These are phyloP conservation scores for Trichonephila inaurata DNA, from an alignment of 1,140 invertebrate species.

Conservation along the genomic window DNA sequence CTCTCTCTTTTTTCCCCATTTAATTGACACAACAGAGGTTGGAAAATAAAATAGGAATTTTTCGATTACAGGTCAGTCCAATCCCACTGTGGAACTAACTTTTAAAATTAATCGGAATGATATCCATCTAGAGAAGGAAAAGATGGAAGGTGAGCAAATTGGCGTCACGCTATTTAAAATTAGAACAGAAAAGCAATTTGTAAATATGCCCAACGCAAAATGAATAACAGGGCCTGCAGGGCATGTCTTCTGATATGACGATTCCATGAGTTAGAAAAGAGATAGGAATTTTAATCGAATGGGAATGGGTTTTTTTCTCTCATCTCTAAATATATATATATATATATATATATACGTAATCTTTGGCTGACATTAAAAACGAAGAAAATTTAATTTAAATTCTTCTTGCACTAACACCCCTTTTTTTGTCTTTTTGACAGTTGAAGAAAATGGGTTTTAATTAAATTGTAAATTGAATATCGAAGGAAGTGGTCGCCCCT, in stretches of 20 bases:
- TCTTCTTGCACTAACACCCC: conserved; percentile 23
- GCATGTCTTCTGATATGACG: conserved; percentile 14
- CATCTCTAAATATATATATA: background rate
- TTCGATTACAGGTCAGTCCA: conserved; percentile 34
- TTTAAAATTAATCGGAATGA: conserved; percentile 32
- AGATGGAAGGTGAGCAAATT: background rate
- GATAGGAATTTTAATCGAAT: conserved; percentile 37
- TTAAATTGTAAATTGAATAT: conserved; percentile 42
- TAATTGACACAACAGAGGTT: conserved; percentile 51
- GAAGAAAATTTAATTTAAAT: conserved; percentile 39
- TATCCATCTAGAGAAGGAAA: conserved; percentile 28
- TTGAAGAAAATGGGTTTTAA: conserved; percentile 31
- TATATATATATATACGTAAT: background rate
- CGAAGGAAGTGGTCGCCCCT: background rate
- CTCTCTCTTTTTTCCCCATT: background rate
- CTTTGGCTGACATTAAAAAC: background rate
- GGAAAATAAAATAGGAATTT: conserved; percentile 47
- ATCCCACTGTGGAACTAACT: background rate
- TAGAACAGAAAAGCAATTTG: conserved; percentile 51
- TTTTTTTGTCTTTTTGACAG: conserved; percentile 29
- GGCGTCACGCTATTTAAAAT: conserved; percentile 2
- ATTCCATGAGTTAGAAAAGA: background rate
- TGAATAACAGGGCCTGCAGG: conserved; percentile 23
- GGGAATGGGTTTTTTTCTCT: conserved; percentile 24
- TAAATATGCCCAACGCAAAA: conserved; percentile 32